These are phyloP conservation scores for Halcyon badia DNA, from an alignment of 2,797 vertebrate species.

Conservation along the genomic window DNA sequence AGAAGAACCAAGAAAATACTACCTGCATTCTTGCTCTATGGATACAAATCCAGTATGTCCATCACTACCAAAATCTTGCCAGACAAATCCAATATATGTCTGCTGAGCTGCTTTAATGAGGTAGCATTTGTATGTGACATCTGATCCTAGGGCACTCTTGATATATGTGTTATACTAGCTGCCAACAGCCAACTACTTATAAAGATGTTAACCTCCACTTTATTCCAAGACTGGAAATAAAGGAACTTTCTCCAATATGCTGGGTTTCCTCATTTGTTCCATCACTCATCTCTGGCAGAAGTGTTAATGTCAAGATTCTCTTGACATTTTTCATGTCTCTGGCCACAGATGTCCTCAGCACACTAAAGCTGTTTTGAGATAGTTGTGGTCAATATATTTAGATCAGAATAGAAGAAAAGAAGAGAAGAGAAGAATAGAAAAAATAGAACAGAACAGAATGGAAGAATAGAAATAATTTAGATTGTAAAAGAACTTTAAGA, in stretches of 20 bases:
- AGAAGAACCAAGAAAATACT: background rate
- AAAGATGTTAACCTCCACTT: background rate
- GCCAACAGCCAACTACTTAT: background rate
- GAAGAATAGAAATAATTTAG: background rate
- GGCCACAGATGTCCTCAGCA: background rate
- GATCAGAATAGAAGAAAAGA: too few species aligned
- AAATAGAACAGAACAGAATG: background rate
- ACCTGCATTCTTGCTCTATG: background rate
- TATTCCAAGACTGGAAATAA: background rate
- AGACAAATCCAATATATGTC: background rate
- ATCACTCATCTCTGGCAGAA: background rate
- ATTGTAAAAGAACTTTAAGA: background rate
- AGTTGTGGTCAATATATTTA: background rate
- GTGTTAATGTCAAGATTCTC: background rate
- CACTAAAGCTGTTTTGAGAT: background rate
- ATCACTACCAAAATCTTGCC: background rate
- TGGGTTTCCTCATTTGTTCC: conserved; percentile 4
- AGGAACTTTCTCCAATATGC: background rate
- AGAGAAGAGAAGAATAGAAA: background rate
- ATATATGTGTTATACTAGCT: background rate
- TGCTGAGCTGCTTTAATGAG: background rate
- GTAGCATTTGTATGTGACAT: background rate
- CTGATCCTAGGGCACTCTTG: background rate
- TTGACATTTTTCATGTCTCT: background rate
- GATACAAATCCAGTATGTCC: background rate